Percentiles rank a stretch among this genome's conserved stretches.
Conservation (phyloP, 2,797 vertebrate species). For the Poliocrania exsul region DNA sequence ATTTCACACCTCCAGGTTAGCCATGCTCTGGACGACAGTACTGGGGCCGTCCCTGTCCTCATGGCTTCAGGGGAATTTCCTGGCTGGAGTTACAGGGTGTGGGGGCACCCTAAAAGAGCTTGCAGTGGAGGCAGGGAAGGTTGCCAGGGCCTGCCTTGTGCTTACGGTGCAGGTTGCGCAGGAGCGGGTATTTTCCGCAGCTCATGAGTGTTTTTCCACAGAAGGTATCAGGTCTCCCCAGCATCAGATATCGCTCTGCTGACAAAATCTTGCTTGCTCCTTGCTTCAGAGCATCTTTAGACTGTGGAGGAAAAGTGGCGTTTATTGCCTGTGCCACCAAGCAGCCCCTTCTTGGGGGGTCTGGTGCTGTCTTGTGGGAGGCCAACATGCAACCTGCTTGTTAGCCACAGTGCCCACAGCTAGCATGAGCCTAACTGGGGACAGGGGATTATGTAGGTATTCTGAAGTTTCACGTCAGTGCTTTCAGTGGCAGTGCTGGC, state of each 20-base stretch:
- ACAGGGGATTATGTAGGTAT: background rate
- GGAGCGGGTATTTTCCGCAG: background rate
- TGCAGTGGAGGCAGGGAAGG: background rate
- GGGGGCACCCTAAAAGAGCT: background rate
- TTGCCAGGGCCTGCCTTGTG: background rate
- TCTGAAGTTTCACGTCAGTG: background rate
- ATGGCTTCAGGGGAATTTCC: background rate
- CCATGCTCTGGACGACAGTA: background rate
- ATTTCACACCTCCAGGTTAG: background rate
- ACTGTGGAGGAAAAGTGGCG: background rate
- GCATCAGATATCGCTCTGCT: background rate
- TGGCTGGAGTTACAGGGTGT: rapidly evolving
- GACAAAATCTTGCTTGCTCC: background rate
- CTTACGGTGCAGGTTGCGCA: background rate
- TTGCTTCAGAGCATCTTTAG: background rate
- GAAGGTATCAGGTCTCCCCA: slow-evolving; percentile 36
- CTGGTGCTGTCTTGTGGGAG: background rate
- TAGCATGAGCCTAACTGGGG: background rate
- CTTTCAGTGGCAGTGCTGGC: background rate
- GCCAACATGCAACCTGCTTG: rapidly evolving
- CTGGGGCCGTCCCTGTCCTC: background rate
- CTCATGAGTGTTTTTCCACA: slow-evolving; percentile 11
- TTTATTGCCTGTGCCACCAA: background rate
- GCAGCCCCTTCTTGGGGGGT: background rate
- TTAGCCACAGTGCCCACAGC: background rate